Evolutionary conservation across 2,888 invertebrate genomes (phyloP), one percentile per base, ranked within the genome.

Genomic region (Ptychoptera contaminata): DNA sequence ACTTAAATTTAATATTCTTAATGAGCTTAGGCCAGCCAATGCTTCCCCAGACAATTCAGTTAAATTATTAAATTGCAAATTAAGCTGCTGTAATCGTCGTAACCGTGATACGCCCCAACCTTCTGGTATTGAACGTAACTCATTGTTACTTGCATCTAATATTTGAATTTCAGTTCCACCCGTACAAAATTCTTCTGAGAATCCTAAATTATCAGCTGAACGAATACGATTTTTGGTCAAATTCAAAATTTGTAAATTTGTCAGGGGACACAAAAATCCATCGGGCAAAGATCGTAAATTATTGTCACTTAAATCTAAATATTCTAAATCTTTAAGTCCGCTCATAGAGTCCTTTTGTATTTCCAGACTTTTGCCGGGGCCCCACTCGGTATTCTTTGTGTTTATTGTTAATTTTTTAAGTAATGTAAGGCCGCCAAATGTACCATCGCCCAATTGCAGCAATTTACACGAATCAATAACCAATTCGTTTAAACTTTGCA

Each of bases 1-100:
- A 55, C 90, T 87, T 60, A 91, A 71, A 69, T 93, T 90, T 43
- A 94, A 70, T 35, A 84, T 77, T 56, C 84, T 74, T 60, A 93
- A 68, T 38, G 82, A 80, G 41, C 78, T 76, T 37, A 92, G 71
- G 32, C 86, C 85, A 44, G 79, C 76, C 51, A 92, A 73, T 31
- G 87, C 79, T 59, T 85, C 82, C 49, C 79, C 79, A 46, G 82
- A 81, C 54, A 91, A 73, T 61, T 86, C 83, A 36, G 76, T 76
- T 51, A 93, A 77, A 58, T 82, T 79, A 62, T 93, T 93, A 59
- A 83, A 76, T 63, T 87, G 82, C 53, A 93, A 65, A 58, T 80
- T 76, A 37, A 94, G 68, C 57, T 82, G 78, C 55, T 85, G 82
- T 46, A 94, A 67, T 47, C 86, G 79, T 43, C 84, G 71, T 49